These are phyloP conservation scores for Phrynocephalus forsythii DNA, from an alignment of 2,797 vertebrate species.

Conservation along the genomic window DNA sequence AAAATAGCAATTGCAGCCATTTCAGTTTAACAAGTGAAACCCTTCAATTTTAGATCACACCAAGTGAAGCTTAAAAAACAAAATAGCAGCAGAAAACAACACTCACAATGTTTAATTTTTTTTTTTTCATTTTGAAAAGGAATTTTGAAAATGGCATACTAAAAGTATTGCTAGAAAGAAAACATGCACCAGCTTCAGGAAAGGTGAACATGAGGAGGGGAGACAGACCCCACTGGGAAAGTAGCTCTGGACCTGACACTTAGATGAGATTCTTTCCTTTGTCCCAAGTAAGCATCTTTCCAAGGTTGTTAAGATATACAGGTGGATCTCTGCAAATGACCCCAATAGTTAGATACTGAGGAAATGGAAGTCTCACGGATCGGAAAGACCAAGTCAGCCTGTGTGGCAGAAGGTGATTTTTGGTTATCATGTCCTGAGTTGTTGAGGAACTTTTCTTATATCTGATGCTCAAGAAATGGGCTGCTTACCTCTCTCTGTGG, in stretches of 20 bases:
- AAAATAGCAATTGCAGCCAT: background rate
- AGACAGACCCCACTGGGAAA: background rate
- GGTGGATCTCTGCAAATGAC: too few relatives aligned
- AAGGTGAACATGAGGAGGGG: background rate
- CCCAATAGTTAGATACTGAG: too few relatives aligned
- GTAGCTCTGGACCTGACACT: background rate
- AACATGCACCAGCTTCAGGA: background rate
- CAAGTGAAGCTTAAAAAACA: background rate
- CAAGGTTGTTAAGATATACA: background rate
- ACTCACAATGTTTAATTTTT: background rate
- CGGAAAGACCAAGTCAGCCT: background rate
- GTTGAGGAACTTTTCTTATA: background rate
- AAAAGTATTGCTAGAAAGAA: background rate
- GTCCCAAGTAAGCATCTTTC: background rate
- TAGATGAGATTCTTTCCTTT: background rate
- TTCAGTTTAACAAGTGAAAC: background rate
- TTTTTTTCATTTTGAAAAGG: background rate
- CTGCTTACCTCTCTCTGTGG: background rate
- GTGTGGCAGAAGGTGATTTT: background rate
- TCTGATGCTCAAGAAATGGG: background rate
- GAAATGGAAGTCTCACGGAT: background rate
- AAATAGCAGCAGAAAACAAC: background rate
- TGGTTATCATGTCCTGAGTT: background rate
- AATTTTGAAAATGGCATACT: background rate
- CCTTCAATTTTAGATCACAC: background rate